Base-by-base conservation (phyloP, 2,888 invertebrate species). In the Oxycera nigricornis region DNA sequence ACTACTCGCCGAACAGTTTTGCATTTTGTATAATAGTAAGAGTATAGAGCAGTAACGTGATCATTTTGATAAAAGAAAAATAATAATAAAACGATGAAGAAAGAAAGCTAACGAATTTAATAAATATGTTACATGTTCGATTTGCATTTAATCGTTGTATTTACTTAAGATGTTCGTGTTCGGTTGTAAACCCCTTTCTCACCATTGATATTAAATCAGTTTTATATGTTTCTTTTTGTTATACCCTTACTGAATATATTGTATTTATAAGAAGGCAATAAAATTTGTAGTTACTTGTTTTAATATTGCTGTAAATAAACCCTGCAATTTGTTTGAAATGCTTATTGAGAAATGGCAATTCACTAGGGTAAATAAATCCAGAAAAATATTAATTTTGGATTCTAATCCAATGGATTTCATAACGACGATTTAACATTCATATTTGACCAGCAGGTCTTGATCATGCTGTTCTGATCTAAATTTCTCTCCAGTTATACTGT, bases 191-290 rank as follows among this genome's bases (percentile, higher is more conserved):
- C 3, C 3, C n/a, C 50, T 2, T 55, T 55, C 17, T 20, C 9
- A 2, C 3, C 7, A 20, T 22, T 55, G 20, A 22, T 55, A 55
- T 55, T 9, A 22, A 55, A 22, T 55, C 52, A 11, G 11, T 55
- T 55, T 55, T 55, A 55, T 24, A 55, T 20, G 52, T 55, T 55
- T 35, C 11, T 11, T 22, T 55, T 20, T 55, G 52, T 55, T 20
- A 55, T 55, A 22, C 52, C 52, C 20, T 22, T 55, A 22, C 52
- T 55, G 20, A 55, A 55, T 55, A 55, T 55, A 24, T 55, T 55
- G 24, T 55, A 55, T 55, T 55, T 55, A 55, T 22, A 55, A n/a
- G n/a, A n/a, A n/a, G n/a, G n/a, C n/a, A n/a, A n/a, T n/a, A n/a
- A n/a, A n/a, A n/a, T n/a, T n/a, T n/a, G n/a, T n/a, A n/a, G n/a